phyloP scores from a whole-genome alignment of 2,113 vertebrate genomes.

The Glaucomys volans region DNA sequence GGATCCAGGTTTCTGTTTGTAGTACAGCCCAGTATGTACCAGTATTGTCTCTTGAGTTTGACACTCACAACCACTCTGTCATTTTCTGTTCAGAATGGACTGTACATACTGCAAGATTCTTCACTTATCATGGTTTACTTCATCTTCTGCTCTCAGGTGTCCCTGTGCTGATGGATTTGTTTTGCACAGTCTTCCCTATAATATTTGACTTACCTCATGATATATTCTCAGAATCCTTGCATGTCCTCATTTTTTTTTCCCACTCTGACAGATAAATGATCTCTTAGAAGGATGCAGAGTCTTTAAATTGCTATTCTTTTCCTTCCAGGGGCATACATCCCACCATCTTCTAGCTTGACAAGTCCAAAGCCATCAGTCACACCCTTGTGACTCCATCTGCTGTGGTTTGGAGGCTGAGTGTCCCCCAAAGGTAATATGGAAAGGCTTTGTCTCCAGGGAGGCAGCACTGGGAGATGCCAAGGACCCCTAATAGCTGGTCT shows the following conservation, averaged over 20 bases:
- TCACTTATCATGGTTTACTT: background rate
- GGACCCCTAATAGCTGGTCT: background rate
- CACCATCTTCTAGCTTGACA: background rate
- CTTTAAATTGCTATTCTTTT: background rate
- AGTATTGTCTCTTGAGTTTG: background rate
- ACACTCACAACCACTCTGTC: background rate
- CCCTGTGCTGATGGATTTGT: background rate
- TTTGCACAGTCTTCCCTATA: background rate
- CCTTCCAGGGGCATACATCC: background rate
- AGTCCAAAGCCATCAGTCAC: background rate
- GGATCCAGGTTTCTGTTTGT: background rate
- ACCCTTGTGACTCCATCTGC: background rate
- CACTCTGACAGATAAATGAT: background rate
- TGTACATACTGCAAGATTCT: background rate
- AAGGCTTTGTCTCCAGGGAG: background rate
- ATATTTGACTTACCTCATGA: background rate
- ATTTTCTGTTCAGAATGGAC: constrained; percentile 14
- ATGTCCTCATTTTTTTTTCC: background rate
- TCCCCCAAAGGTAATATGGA: background rate
- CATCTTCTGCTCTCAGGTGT: background rate
- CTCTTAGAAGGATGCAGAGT: background rate
- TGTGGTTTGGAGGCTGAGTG: background rate
- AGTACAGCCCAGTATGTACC: background rate
- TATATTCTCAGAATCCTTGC: background rate
- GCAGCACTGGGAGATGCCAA: background rate